Evolutionary conservation across 2,888 invertebrate species (phyloP), one percentile per base, ranked within the genome.

Genomic region (Atrina japonica): DNA sequence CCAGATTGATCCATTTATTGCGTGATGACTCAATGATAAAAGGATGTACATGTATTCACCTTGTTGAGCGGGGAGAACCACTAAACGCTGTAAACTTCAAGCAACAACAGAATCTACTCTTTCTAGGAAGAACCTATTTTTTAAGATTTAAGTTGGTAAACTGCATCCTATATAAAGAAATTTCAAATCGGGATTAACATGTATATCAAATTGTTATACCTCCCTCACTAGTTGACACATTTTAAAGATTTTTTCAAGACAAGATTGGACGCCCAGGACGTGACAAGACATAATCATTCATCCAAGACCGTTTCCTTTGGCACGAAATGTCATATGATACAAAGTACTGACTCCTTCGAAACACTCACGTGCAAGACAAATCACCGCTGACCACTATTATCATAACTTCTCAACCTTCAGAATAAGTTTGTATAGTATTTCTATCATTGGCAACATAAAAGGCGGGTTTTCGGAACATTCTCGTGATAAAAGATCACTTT

Each of bases 231-330:
- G 14, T 55, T 40, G n/a, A 58, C 16, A 11, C n/a, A 5, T 55
- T 53, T 29, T 30, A 71, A 6, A 18, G 29, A n/a, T 35, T n/a
- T 25, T 35, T 68, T 14, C 72, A 75, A 63, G 47, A 64, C n/a
- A 55, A 75, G 0, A 23, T 72, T 6, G 66, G 74, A 0, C 74
- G 70, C 63, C 63, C 59, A 41, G 74, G 70, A 16, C 27, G 70
- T n/a, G 70, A 71, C 43, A 18, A 65, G 29, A 71, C 68, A 2
- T n/a, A 21, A 9, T 50, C 60, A 27, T 27, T 65, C 3, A n/a
- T 49, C 2, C 50, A 64, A 16, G 53, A 63, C 11, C 23, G 69
- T 9, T 69, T 69, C n/a, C 47, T 45, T 47, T 69, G 55, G 63
- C 69, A 40, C 9, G 63, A 56, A n/a, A 68, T 64, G 59, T 25